Percentiles rank a stretch among this genome's conserved stretches.
Evolutionary conservation across 2,888 invertebrate species (phyloP).

Genomic region (Parelbella ahira): DNA sequence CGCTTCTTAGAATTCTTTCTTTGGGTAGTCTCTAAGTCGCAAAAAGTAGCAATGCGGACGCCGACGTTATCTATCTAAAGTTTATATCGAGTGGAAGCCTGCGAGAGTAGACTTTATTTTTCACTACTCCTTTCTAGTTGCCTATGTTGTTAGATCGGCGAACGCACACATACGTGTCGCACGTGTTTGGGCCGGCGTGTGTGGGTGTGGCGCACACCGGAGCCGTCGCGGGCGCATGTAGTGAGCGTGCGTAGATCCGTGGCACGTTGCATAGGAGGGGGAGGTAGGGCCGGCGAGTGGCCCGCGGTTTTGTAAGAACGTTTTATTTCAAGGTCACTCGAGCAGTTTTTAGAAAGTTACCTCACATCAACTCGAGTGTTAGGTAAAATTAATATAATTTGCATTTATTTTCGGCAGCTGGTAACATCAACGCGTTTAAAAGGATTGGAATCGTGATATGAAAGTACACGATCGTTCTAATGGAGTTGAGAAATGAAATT

Average conservation of each 20-base stretch:
- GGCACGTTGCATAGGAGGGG: constrained; percentile 52
- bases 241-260: constrained; percentile 61
- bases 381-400: constrained; percentile 51
- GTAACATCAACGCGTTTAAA: background rate
- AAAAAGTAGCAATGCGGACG: constrained; percentile 22
- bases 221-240: constrained; percentile 42
- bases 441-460: constrained; percentile 1
- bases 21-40: constrained; percentile 24
- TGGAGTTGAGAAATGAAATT: background rate
- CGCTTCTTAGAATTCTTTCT: constrained; percentile 29
- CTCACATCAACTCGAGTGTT: constrained; percentile 57
- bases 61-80: constrained; percentile 19
- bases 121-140: constrained; percentile 65
- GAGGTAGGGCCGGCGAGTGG: constrained; percentile 67
- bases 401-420: constrained; percentile 27
- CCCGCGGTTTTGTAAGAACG: constrained; percentile 77
- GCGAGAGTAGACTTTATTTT: constrained; percentile 57
- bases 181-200: constrained; percentile 37
- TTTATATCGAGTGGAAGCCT: constrained; percentile 32
- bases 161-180: constrained; percentile 39
- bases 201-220: constrained; percentile 43
- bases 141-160: constrained; percentile 42
- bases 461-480: background rate
- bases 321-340: constrained; percentile 79
- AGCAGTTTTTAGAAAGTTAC: constrained; percentile 80